phyloP scores from a whole-genome alignment of 1,140 invertebrate genomes.

The Drosophila azteca region DNA sequence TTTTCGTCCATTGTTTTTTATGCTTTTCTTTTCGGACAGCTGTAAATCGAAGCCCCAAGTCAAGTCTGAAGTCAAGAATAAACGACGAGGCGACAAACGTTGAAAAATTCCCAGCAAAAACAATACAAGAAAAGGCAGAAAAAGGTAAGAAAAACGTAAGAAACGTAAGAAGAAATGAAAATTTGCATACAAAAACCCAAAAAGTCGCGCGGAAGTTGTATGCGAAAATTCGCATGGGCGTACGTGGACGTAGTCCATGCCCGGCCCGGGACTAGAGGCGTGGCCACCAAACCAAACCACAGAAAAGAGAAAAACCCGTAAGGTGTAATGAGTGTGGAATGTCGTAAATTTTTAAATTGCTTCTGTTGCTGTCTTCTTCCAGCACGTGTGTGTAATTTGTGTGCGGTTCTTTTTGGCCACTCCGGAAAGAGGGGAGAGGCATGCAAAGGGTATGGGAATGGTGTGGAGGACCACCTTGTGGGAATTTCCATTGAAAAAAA shows the following conservation, averaged over 20 bases:
- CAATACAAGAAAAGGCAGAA: not conserved
- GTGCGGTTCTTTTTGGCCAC: slow-evolving; percentile 29
- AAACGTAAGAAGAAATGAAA: slow-evolving; percentile 55
- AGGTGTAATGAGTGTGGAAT: slow-evolving; percentile 80
- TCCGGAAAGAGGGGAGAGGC: not conserved
- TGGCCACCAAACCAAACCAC: slow-evolving; percentile 27
- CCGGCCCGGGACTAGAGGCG: slow-evolving; percentile 27
- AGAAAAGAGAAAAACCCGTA: slow-evolving; percentile 35
- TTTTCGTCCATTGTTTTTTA: slow-evolving; percentile 35
- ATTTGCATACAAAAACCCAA: slow-evolving; percentile 70
- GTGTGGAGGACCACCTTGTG: slow-evolving; percentile 45
- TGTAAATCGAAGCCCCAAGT: slow-evolving; percentile 24
- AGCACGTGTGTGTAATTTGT: slow-evolving; percentile 62
- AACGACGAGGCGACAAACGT: slow-evolving; percentile 44
- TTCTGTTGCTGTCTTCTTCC: slow-evolving; percentile 57
- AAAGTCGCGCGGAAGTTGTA: slow-evolving; percentile 71
- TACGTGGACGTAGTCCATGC: slow-evolving; percentile 54
- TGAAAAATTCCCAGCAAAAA: slow-evolving; percentile 37
- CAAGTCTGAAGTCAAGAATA: slow-evolving; percentile 49
- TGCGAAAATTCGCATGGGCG: slow-evolving; percentile 73
- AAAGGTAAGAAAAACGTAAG: not conserved
- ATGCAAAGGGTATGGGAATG: not conserved
- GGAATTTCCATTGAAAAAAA: slow-evolving; percentile 69
- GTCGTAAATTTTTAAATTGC: slow-evolving; percentile 80
- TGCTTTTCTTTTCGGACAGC: slow-evolving; percentile 36